These are phyloP conservation scores for Meiosimyza decipiens DNA, from an alignment of 2,888 invertebrate species.

Conservation along the genomic window DNA sequence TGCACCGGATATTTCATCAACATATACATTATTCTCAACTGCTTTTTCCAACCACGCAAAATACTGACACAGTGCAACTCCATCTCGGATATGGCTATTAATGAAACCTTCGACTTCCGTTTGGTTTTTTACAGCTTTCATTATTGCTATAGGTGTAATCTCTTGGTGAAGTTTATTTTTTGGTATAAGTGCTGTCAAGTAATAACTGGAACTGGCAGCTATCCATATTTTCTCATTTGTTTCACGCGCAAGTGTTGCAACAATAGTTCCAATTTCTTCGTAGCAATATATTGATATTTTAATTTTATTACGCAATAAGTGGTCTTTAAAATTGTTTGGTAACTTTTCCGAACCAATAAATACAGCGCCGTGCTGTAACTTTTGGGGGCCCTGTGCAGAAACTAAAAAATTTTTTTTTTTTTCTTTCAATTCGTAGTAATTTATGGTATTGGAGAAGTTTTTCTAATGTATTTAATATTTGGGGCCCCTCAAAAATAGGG, in stretches of 20 bases:
- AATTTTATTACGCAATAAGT: conserved; percentile 71
- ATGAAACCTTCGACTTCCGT: conserved; percentile 85
- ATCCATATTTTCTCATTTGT: conserved; percentile 70
- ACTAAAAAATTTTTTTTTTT: no score
- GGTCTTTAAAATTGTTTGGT: conserved; percentile 69
- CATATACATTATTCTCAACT: conserved; percentile 69
- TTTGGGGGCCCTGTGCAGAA: no score
- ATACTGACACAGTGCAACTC: conserved; percentile 86
- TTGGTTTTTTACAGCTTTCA: conserved; percentile 90
- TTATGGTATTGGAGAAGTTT: no score
- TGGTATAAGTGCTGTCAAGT: conserved; percentile 64
- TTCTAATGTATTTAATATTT: no score
- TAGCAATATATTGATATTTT: conserved; percentile 70
- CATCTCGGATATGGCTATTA: conserved; percentile 86
- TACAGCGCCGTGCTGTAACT: no score
- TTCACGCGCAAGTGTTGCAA: conserved; percentile 61
- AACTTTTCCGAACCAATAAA: conserved; percentile 72
- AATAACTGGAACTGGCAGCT: conserved; percentile 70
- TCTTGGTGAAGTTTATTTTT: conserved; percentile 55
- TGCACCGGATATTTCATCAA: conserved; percentile 85
- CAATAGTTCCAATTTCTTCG: conserved; percentile 66
- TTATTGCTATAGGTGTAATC: conserved; percentile 81
- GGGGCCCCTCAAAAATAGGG: no score
- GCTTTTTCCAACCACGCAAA: conserved; percentile 87
- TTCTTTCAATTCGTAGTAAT: no score